These are phyloP conservation scores for Percopsis transmontana DNA, from an alignment of 2,113 vertebrate genomes.

Conservation along the genomic window DNA sequence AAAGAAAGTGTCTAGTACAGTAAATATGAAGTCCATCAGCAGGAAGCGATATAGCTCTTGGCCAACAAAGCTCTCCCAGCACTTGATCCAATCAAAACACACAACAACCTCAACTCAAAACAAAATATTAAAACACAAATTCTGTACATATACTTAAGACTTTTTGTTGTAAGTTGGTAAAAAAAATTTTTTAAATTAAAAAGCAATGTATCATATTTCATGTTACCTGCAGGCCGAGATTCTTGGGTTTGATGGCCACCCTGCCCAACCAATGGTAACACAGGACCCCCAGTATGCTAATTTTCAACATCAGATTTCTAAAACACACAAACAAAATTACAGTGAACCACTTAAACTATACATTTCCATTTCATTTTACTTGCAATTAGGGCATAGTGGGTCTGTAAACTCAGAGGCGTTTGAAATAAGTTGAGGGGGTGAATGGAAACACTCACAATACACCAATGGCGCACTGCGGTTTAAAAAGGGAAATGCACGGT, in stretches of 20 bases:
- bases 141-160: not conserved
- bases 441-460: too few relatives aligned
- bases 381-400: too few relatives aligned
- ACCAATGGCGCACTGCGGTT: too few relatives aligned
- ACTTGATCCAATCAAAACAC: conserved; percentile 64
- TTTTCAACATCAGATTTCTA: conserved; percentile 90
- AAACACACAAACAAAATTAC: not conserved
- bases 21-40: conserved; percentile 89
- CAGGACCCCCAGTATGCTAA: conserved; percentile 79
- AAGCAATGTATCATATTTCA: not conserved
- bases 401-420: too few relatives aligned
- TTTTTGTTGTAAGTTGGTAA: not conserved
- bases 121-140: not conserved
- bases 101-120: conserved; percentile 2
- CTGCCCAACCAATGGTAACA: conserved; percentile 89
- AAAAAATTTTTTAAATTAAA: not conserved
- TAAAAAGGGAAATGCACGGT: too few relatives aligned
- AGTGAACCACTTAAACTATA: not conserved
- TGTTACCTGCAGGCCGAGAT: conserved; percentile 48
- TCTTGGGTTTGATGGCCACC: conserved; percentile 18
- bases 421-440: too few relatives aligned
- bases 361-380: too few relatives aligned
- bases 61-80: conserved; percentile 95
- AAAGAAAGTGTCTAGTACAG: conserved; percentile 82
- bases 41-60: conserved; percentile 93